These are phyloP conservation scores for Porites rus DNA, from an alignment of 92 coral and sea anemone genomes.

Conservation along the genomic window DNA sequence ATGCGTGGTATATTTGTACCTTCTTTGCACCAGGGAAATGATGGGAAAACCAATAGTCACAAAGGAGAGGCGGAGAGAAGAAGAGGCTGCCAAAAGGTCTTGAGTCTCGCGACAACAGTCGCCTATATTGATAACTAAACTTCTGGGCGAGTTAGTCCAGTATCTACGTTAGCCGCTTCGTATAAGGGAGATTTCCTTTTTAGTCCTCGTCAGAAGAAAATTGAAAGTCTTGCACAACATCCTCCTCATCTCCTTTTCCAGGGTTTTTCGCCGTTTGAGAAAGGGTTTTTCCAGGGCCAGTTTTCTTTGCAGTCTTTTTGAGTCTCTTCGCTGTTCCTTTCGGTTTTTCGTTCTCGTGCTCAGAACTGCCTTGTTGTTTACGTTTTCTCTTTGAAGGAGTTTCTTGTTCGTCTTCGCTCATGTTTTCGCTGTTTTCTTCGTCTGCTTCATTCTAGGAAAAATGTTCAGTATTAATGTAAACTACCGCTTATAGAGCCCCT, in stretches of 20 bases:
- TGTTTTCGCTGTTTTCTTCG: slow-evolving; percentile 37
- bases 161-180: not conserved
- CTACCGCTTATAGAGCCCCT: not conserved
- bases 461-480: not conserved
- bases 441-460: slow-evolving; percentile 14
- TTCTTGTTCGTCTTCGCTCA: slow-evolving; percentile 60
- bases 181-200: not conserved
- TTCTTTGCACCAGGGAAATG: no score
- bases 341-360: slow-evolving; percentile 57
- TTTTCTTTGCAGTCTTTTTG: slow-evolving; percentile 45
- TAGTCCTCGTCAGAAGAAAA: slow-evolving; percentile 91
- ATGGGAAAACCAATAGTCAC: no score
- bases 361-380: not conserved
- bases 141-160: no score
- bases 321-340: slow-evolving; percentile 23
- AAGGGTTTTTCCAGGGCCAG: not conserved
- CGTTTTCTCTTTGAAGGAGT: slow-evolving; percentile 59
- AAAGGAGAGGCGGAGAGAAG: no score
- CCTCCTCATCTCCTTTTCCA: slow-evolving; percentile 63
- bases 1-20: no score
- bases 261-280: not conserved
- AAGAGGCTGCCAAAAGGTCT: no score
- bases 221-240: slow-evolving; percentile 89
- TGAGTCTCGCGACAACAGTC: no score
- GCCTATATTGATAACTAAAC: no score